Evolutionary conservation across 2,113 vertebrate genomes (phyloP).

Genomic region (Zosterops hypoxanthus): DNA sequence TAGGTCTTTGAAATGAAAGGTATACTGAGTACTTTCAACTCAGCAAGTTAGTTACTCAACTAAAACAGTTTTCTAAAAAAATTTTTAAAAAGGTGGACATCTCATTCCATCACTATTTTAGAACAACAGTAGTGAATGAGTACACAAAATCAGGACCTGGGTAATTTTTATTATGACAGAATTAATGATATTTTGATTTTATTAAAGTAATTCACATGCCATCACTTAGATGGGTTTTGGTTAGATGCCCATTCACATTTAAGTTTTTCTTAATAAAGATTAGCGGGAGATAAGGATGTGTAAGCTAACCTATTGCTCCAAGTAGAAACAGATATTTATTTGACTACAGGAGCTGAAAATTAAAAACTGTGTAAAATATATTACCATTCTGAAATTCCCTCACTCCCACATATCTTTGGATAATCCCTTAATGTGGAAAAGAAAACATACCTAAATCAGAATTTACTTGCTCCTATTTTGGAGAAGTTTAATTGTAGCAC

Average conservation of each 20-base stretch:
- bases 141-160: background rate
- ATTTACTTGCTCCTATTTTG: background rate
- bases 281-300: background rate
- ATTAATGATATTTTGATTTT: background rate
- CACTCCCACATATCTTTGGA: background rate
- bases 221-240: background rate
- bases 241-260: background rate
- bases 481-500: background rate
- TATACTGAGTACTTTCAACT: background rate
- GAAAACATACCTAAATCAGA: background rate
- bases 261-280: background rate
- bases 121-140: background rate
- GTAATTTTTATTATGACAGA: background rate
- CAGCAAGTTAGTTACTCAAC: background rate
- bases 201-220: background rate
- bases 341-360: background rate
- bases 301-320: background rate
- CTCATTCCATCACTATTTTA: background rate
- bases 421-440: background rate
- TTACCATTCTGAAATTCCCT: background rate
- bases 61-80: background rate
- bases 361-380: background rate
- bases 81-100: background rate
- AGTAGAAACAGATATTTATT: background rate
- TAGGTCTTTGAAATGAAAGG: background rate